A percentile compares a stretch with the other conserved stretches of the same genome.
Conservation (phyloP, 2,113 vertebrate species). For the Aptenodytes forsteri region DNA sequence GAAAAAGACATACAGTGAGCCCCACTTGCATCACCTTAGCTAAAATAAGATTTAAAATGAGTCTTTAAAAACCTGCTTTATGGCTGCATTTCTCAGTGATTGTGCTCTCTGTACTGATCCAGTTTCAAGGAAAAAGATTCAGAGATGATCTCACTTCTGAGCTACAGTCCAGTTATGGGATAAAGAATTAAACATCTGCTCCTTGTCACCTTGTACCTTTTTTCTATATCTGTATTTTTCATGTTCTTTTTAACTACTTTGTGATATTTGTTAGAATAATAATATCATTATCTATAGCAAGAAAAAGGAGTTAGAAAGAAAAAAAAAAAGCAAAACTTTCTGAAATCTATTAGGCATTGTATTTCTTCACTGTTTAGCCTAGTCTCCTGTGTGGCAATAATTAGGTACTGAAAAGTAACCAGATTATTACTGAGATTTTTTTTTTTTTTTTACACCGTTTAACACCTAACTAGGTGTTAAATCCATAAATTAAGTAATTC, state of each 20-base stretch:
- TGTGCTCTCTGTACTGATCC: background rate
- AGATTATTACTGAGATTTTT: background rate
- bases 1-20: background rate
- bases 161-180: background rate
- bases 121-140: background rate
- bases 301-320: background rate
- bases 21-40: background rate
- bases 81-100: background rate
- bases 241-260: background rate
- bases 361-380: background rate
- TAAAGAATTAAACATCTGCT: background rate
- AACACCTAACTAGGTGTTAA: background rate
- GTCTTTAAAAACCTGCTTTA: background rate
- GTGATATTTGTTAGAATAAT: background rate
- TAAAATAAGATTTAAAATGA: background rate
- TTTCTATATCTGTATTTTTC: background rate
- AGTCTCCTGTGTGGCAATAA: background rate
- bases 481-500: background rate
- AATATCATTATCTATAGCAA: background rate
- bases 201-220: background rate
- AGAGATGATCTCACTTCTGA: background rate
- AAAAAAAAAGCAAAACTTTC: background rate
- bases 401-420: conserved; percentile 27
- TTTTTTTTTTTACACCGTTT: background rate
- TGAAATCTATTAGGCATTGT: background rate